These are phyloP conservation scores for Bungarus multicinctus DNA, from an alignment of 2,113 vertebrate genomes.

Conservation along the genomic window DNA sequence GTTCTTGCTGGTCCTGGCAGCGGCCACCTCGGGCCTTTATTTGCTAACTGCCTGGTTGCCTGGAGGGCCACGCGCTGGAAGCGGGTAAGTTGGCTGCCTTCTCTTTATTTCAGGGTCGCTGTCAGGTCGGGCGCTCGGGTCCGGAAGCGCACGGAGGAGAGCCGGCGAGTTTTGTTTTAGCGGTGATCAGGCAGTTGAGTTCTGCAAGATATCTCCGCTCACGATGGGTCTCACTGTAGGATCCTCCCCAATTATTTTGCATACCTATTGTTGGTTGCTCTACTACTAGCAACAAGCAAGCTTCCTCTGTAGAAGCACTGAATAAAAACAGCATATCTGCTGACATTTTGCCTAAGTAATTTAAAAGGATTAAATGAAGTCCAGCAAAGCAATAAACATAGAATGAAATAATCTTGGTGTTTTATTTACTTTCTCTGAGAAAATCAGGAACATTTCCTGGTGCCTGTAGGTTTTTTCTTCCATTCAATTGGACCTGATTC, in stretches of 20 bases:
- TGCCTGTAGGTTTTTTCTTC: too few relatives aligned
- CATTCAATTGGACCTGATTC: too few relatives aligned
- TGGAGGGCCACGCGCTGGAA: slow-evolving; percentile 17
- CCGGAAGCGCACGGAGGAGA: background rate
- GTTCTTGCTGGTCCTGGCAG: slow-evolving; percentile 41
- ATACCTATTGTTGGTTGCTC: background rate
- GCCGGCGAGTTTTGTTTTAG: background rate
- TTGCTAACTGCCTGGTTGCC: slow-evolving; percentile 49
- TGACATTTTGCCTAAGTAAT: background rate
- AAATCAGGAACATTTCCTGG: too few relatives aligned
- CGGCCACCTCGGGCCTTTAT: slow-evolving; percentile 53
- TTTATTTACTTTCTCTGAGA: too few relatives aligned
- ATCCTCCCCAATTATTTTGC: background rate
- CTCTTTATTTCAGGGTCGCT: background rate
- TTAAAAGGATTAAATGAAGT: too few relatives aligned
- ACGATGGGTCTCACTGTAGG: background rate
- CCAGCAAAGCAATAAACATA: too few relatives aligned
- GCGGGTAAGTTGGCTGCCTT: background rate
- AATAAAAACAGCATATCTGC: background rate
- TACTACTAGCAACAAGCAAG: background rate
- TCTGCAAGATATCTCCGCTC: background rate
- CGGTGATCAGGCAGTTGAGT: too few relatives aligned
- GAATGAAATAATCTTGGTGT: too few relatives aligned
- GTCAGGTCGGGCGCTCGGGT: background rate
- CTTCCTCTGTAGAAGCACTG: background rate